Base-by-base conservation (phyloP, 2,113 vertebrate genomes). In the Crotalus viridis region DNA sequence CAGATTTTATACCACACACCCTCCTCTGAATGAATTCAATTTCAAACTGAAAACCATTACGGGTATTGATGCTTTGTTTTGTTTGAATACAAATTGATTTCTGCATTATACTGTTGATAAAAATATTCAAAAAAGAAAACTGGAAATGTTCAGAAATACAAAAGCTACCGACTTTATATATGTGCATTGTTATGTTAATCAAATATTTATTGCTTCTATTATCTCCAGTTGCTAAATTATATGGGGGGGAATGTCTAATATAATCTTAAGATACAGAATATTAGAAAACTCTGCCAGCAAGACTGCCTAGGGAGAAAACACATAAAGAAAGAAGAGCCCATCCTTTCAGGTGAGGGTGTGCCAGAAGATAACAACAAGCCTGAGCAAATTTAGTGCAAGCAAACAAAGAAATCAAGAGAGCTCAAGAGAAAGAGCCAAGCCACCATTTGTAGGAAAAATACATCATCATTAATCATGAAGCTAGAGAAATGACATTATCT, bases 1-100 rank as follows among this genome's bases (percentile, higher is more conserved):
- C 69, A 95, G 96, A 95, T 95, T 96, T 96, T 97, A 98, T 96
- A 95, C 28, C 15, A 91, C 87, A 1, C 0, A 88, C 96, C 91
- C 96, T 95, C 95, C 97, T 92, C 24, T 54, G 39, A 28, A 86
- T 89, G 33, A 95, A 46, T 95, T 97, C 89, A n/a, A 94, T 96
- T 95, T 95, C 69, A 96, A 92, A 98, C 97, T 96, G 95, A 97
- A 97, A 97, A 97, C 95, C 95, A 97, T 98, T 97, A 97, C 33
- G 93, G 95, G 95, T 96, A 96, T 88, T 95, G 93, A 94, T 96
- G 90, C 95, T 97, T 97, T 97, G 94, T 96, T 87, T 92, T 92
- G 22, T 94, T 95, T 94, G 94, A 51, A 46, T 96, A 91, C 22
- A 97, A 97, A 97, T 95, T 97, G 96, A 97, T 97, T 97, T 96